Evolutionary conservation across 2,113 vertebrate genomes (phyloP).

Genomic region (Pseudopodoces humilis): DNA sequence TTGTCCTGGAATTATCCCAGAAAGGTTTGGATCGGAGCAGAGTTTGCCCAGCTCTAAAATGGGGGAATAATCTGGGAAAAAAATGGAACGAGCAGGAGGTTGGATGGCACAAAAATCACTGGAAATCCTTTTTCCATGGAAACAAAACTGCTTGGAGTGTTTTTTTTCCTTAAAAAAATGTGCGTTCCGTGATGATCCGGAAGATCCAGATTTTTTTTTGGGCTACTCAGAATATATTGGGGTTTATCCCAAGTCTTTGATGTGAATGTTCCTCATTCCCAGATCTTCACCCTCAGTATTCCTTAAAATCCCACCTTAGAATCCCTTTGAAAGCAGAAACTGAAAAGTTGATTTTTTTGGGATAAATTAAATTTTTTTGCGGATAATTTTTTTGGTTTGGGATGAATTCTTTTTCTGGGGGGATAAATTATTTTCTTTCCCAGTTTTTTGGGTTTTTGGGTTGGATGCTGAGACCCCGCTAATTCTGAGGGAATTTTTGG

Average conservation of each 20-base stretch:
- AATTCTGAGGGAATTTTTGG: not conserved
- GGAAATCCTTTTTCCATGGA: not conserved
- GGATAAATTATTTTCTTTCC: not conserved
- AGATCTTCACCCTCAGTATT: not conserved
- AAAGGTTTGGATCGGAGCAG: not conserved
- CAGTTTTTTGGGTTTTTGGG: not conserved
- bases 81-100: not conserved
- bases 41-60: not conserved
- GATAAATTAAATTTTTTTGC: too few species aligned
- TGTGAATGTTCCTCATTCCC: not conserved
- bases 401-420: too few species aligned
- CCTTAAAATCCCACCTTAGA: not conserved
- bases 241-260: too few species aligned
- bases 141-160: not conserved
- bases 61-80: not conserved
- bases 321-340: not conserved
- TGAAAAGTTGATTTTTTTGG: not conserved
- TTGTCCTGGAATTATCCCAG: rapidly evolving
- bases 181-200: not conserved
- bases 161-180: too few species aligned
- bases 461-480: not conserved
- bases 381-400: too few species aligned
- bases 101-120: not conserved
- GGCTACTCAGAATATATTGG: too few species aligned
- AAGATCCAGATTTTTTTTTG: too few species aligned